Evolutionary conservation across 2,797 vertebrate species (phyloP), one percentile per base, ranked within the genome.

Genomic region (Antrozous pallidus): DNA sequence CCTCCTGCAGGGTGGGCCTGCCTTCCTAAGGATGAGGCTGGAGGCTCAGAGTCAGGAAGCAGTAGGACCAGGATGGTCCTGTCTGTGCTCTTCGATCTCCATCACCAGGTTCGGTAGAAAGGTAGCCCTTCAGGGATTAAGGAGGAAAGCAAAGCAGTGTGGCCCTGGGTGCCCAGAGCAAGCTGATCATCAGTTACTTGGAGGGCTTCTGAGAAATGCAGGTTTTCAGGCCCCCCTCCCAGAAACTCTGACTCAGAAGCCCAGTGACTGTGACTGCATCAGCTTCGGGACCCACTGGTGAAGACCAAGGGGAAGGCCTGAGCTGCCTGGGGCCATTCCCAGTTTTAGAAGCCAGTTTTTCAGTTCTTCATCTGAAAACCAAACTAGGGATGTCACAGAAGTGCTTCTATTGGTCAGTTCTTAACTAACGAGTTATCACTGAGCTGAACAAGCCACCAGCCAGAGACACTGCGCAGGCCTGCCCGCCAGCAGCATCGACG

Each of bases 121-220:
- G 61, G 7, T 5, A 1, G 36, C n/a, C 33, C 24, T 67, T 61
- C 20, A 0, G 8, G 49, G 82, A n/a, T 80, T 45, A 65, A 54
- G 16, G 26, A 40, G 40, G 54, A 16, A 45, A 78, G 28, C 16
- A n/a, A 17, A 22, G 45, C 18, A 3, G 56, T 20, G 10, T 1
- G 4, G 20, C 17, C 70, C 8, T 5, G 10, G 61, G 45, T n/a
- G 17, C 33, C 42, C 38, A 2, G 45, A 31, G 33, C 45, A 42
- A 94, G 36, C 18, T 54, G 6, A 71, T 31, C 42, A 11, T 26
- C 3, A 75, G 71, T 24, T 4, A 10, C 22, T 28, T 18, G 4
- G 45, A 82, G 28, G 6, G 58, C 36, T 70, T 58, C 58, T 40
- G 26, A 86, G 74, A 96, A 87, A 89, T 40, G 22, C 26, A 36